phyloP scores from a whole-genome alignment of 2,113 vertebrate genomes.

The Myrmecophaga tridactyla region DNA sequence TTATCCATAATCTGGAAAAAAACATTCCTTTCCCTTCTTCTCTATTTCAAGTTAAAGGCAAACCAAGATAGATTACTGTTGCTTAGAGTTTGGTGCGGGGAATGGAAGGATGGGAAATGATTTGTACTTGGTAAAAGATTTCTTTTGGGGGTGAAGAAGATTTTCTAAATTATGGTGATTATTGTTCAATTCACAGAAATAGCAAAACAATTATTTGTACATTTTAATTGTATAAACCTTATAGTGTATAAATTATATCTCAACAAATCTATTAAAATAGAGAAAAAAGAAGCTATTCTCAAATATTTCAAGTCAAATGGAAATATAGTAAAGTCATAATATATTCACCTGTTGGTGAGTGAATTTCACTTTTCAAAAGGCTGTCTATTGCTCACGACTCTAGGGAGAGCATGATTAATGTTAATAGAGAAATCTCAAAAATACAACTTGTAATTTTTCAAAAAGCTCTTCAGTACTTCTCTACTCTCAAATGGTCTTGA shows the following conservation, averaged over 20 bases:
- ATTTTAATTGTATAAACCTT: neutral
- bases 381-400: constrained; percentile 34
- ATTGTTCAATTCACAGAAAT: neutral
- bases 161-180: neutral
- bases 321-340: constrained; percentile 41
- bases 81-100: neutral
- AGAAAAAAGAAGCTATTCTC: neutral
- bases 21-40: neutral
- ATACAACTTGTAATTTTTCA: constrained; percentile 57
- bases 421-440: constrained; percentile 43
- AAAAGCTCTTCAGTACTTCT: constrained; percentile 47
- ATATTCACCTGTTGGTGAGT: constrained; percentile 32
- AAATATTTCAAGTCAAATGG: constrained; percentile 41
- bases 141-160: neutral
- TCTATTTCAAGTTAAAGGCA: neutral
- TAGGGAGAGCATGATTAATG: constrained; percentile 48
- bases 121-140: neutral
- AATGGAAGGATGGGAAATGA: neutral
- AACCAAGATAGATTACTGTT: neutral
- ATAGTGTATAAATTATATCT: neutral
- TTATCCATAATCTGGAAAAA: neutral
- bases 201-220: constrained; percentile 7
- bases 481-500: constrained; percentile 58
- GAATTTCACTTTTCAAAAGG: constrained; percentile 53
- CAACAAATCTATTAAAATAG: neutral